Evolutionary conservation across 2,797 vertebrate species (phyloP).

Genomic region (Calcarius lapponicus): DNA sequence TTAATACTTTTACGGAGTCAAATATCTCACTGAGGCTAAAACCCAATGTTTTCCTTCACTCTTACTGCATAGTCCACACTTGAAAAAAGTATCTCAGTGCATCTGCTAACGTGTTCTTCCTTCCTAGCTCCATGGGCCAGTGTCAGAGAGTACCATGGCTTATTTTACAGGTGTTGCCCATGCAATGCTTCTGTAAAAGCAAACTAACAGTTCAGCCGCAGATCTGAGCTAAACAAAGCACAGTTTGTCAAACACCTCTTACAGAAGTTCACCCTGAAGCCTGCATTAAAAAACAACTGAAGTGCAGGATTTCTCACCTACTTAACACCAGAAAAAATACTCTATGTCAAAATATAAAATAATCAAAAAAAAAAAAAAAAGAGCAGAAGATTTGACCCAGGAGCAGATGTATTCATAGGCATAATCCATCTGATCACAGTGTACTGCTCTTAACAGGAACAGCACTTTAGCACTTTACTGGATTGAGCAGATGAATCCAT

Average conservation of each 20-base stretch:
- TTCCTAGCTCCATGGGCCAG: not conserved
- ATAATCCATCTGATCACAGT: not conserved
- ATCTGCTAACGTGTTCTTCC: not conserved
- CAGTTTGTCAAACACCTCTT: not conserved
- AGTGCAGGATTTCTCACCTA: not conserved
- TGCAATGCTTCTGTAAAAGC: not conserved
- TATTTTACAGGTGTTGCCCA: not conserved
- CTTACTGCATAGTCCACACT: not conserved
- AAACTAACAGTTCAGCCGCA: not conserved
- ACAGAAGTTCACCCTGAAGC: not conserved
- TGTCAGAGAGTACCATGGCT: not conserved
- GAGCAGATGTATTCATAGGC: not conserved
- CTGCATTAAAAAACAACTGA: not conserved
- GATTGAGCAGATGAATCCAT: not conserved
- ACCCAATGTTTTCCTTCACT: not conserved
- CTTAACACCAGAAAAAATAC: not conserved
- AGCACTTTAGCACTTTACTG: not conserved
- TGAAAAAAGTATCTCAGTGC: not conserved
- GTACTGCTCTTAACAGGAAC: not conserved
- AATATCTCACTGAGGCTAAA: not conserved
- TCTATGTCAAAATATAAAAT: not conserved
- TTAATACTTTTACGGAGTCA: not conserved
- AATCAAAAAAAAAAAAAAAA: not conserved
- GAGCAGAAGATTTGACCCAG: not conserved
- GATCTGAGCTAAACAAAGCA: not conserved